Base-by-base conservation (phyloP, 2,113 vertebrate genomes). In the Jacana jacana region DNA sequence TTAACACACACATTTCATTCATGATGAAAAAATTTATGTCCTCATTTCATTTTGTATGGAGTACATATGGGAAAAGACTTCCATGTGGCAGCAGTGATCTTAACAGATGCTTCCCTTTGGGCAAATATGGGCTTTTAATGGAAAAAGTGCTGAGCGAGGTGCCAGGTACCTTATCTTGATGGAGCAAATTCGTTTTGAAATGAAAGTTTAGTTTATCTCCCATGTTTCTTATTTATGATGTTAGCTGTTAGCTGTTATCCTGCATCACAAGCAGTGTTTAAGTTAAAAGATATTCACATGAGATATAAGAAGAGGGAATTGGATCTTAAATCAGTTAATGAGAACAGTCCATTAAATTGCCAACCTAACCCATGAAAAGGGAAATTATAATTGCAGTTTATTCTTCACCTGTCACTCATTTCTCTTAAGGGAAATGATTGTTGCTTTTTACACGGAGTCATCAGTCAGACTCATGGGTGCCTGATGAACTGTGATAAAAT, bases 401-500 rank as follows among this genome's bases (percentile, higher is more conserved):
- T 95, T 95, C 73, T 81, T 96, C 68, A 65, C 40, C 40, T 68
- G 33, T 79, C 93, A 84, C 57, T 95, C 52, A 79, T 96, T 88
- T 86, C 69, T 95, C 61, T 80, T 76, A 39, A 80, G 37, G 37
- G 28, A 78, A 86, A 86, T 44, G 46, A 58, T 25, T 76, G 79
- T 49, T 96, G 46, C 35, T 94, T 95, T 91, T 90, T 79, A 85
- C 48, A 69, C 31, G 85, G 79, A 97, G 40, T 93, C 93, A 96
- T 97, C 96, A 92, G 71, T 95, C 86, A 93, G 64, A 85, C 61
- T 86, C 85, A 68, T 40, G 82, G 18, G 48, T 81, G 71, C 64
- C 69, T 77, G 89, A 81, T 86, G 88, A 97, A 91, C 73, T 92
- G 86, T 8, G 30, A 93, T 78, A 94, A 97, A 97, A 96, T 86